A percentile compares a stretch with the other conserved stretches of the same genome.
These are phyloP conservation scores for Dermolepida albohirtum DNA, from an alignment of 2,888 invertebrate genomes.

Conservation along the genomic window DNA sequence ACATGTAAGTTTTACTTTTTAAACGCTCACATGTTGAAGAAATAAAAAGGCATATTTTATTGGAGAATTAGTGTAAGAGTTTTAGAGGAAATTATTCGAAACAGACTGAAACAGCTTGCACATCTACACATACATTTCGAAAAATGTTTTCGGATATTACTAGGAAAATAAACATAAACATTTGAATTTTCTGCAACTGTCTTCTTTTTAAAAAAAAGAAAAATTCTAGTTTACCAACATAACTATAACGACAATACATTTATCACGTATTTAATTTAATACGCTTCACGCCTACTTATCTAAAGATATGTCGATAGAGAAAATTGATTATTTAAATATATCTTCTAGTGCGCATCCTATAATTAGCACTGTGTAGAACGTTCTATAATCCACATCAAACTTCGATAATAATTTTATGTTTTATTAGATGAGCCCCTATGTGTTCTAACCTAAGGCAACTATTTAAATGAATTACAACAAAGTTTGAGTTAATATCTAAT, in stretches of 20 bases:
- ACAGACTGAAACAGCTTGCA: too few relatives aligned
- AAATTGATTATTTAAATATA: conserved; percentile 30
- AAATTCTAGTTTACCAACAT: too few relatives aligned
- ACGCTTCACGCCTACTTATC: conserved; percentile 18
- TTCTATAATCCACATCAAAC: conserved; percentile 16
- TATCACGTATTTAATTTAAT: conserved; percentile 45
- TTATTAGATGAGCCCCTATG: conserved; percentile 32
- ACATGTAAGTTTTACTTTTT: too few relatives aligned
- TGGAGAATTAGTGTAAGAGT: too few relatives aligned
- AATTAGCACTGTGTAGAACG: conserved; percentile 19
- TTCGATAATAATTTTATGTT: conserved; percentile 5
- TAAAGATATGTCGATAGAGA: conserved; percentile 14
- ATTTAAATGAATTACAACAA: conserved; percentile 29
- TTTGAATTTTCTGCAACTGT: too few relatives aligned
- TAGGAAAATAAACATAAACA: too few relatives aligned
- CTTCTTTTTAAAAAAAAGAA: too few relatives aligned
- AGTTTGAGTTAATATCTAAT: conserved; percentile 27
- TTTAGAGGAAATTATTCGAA: too few relatives aligned
- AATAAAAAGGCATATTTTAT: too few relatives aligned
- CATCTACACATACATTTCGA: too few relatives aligned
- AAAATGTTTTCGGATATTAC: too few relatives aligned
- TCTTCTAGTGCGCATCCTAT: conserved; percentile 17
- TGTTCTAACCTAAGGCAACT: conserved; percentile 28
- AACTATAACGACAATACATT: conserved; percentile 14
- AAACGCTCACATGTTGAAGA: too few relatives aligned